Conservation (phyloP, 2,888 invertebrate species). For the Epirrhoe tristata region DNA sequence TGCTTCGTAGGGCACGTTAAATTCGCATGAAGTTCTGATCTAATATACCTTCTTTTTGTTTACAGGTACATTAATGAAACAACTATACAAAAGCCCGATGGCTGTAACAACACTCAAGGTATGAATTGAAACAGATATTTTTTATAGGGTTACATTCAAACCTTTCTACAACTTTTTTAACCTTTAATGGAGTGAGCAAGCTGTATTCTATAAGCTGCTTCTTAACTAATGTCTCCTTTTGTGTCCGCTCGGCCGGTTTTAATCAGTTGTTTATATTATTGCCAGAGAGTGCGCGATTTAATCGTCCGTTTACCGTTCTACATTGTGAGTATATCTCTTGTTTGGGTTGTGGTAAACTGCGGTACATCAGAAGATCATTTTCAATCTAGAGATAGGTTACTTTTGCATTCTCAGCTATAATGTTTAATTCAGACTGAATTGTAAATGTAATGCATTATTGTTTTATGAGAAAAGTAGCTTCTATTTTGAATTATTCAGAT, state of each 20-base stretch:
- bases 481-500: background rate
- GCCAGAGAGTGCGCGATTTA: conserved; percentile 75
- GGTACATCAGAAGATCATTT: conserved; percentile 32
- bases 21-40: background rate
- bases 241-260: conserved; percentile 74
- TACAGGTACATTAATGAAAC: background rate
- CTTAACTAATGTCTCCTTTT: conserved; percentile 84
- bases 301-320: conserved; percentile 80
- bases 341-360: conserved; percentile 28
- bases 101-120: background rate
- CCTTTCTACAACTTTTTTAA: no score
- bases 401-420: conserved; percentile 14
- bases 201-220: conserved; percentile 37
- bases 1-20: no score
- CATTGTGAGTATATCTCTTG: conserved; percentile 60
- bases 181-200: conserved; percentile 1
- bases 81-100: background rate
- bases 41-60: background rate
- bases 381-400: conserved; percentile 26
- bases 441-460: background rate
- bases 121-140: conserved; percentile 1
- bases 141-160: no score
- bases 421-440: conserved; percentile 7
- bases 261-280: conserved; percentile 85
- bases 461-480: background rate